Base-by-base conservation (phyloP, 1,140 invertebrate species). In the Monomorium pharaonis region DNA sequence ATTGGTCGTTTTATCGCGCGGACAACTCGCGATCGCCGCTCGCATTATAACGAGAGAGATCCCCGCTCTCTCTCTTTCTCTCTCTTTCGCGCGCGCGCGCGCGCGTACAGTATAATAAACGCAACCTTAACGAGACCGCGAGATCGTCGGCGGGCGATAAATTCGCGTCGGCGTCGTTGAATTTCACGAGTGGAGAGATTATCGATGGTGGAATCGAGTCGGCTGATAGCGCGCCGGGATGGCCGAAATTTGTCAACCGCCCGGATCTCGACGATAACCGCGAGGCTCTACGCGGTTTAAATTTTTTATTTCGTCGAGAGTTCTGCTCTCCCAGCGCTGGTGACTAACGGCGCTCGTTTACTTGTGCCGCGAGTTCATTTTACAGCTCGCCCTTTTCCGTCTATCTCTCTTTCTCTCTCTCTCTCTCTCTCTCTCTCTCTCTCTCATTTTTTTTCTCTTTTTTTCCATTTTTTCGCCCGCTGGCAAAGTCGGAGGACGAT, bases 141-240 rank as follows among this genome's bases (percentile, higher is more conserved):
- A 83, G 78, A 83, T 83, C 51, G 78, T 56, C 67, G 78, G 18
- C 37, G 65, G n/a, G 33, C 78, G 78, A 83, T 83, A 83, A 83
- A 83, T 83, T 83, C 67, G 65, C 78, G 78, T 81, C 49, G 78
- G 72, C 78, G 65, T 72, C 67, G 78, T 60, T 58, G 78, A 72
- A 83, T 83, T 83, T 83, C 78, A 83, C 78, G 78, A 83, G 78
- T 37, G 78, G 51, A 72, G 65, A 72, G 78, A 83, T 83, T 83
- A 83, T 83, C 78, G 78, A 83, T 74, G 65, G 78, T 33, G 37
- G 51, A 72, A 83, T 83, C 78, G 78, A 83, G 78, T n/a, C 51
- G 67, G 78, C 67, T 74, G 78, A 83, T 83, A 83, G 51, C 44
- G 56, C 67, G 18, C 37, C 67, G 67, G 37, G 78, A 83, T 83